Conservation (phyloP, 2,113 vertebrate genomes). For the Anser cygnoides region DNA sequence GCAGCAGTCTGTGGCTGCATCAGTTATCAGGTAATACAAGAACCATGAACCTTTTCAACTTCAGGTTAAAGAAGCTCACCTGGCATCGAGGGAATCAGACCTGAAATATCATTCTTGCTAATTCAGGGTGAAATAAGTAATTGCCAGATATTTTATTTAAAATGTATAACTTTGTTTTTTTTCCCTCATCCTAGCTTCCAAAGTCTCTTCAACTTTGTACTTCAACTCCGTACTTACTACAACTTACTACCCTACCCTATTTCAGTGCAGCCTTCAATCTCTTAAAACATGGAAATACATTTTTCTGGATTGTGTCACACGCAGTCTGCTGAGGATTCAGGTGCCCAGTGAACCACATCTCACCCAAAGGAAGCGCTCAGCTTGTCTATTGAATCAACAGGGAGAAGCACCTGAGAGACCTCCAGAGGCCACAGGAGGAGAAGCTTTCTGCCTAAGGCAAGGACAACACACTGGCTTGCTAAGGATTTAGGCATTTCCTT, state of each 20-base stretch:
- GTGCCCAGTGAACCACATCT: neutral
- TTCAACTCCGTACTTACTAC: too few relatives aligned
- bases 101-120: neutral
- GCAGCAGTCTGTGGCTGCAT: neutral
- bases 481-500: neutral
- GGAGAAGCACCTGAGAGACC: neutral
- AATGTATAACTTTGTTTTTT: neutral
- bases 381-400: neutral
- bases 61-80: constrained; percentile 2
- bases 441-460: neutral
- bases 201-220: neutral
- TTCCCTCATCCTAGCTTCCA: neutral
- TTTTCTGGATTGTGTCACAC: neutral
- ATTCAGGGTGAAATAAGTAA: neutral
- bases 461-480: neutral
- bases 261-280: neutral
- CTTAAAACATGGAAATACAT: neutral
- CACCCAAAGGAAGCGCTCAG: neutral
- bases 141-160: constrained; percentile 1
- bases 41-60: neutral
- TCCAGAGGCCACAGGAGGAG: neutral
- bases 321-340: neutral
- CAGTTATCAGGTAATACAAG: neutral
- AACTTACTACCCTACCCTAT: neutral
- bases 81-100: neutral